Base-by-base conservation (phyloP, 2,888 invertebrate species). In the Hydrotaea diabolus region DNA sequence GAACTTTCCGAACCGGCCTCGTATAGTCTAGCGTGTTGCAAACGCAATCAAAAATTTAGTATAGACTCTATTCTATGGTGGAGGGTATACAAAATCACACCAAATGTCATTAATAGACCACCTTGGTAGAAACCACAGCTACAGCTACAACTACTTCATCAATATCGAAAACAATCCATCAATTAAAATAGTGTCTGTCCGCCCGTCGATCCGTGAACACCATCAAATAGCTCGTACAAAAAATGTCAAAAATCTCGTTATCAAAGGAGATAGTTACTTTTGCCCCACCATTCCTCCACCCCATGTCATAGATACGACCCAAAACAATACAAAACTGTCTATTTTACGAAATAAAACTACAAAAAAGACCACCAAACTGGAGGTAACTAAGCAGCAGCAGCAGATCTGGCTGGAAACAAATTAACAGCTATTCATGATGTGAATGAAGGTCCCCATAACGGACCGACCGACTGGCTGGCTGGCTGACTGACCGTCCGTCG, bases 181-280 rank as follows among this genome's bases (percentile, higher is more conserved):
- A 83, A 80, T 83, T 43, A 59, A 57, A 36, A 74, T 73, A 49
- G 26, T 74, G 26, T 69, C 69, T 43, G 59, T 69, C 73, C 69
- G 7, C 9, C 4, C 9, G 39, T 39, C 39, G 7, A 13, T 11
- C 39, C 8, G 9, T 39, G 9, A 39, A 39, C 7, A 39, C 11
- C 39, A 39, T 2, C 39, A n/a, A n/a, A n/a, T n/a, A 9, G 8
- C 9, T 39, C 9, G 39, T 3, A 39, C 39, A 19, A 43, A 80
- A 83, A 74, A 80, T 77, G 83, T 83, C 83, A 80, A 77, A 31
- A 83, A 83, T 80, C 80, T 77, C 80, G 80, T 80, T 83, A 77
- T 83, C 77, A 69, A 64, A 80, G 53, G 76, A 74, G 62, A 74
- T 31, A 49, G n/a, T n/a, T 49, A 49, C 57, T 74, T 77, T 62